Evolutionary conservation across 2,113 vertebrate species (phyloP), one percentile per base, ranked within the genome.

Genomic region (Dipodomys spectabilis): DNA sequence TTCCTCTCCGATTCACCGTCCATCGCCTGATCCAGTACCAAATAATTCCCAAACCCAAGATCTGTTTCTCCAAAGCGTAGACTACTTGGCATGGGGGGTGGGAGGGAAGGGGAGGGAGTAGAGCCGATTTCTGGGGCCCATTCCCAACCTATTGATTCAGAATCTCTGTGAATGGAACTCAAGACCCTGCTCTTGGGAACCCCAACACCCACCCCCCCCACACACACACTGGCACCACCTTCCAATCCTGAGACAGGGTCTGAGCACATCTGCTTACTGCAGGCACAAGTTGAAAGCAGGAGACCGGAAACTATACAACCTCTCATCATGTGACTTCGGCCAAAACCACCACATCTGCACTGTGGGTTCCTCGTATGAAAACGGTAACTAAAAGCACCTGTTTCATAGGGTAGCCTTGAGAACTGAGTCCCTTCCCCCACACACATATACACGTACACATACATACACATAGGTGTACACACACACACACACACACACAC

Each of bases 301-400:
- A 18, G 25, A 53, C 35, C 25, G 2, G 23, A 16, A 6, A 57
- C 0, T 6, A 60, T 18, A 32, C 16, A 11, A 16, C 62, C 79
- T 68, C 62, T 78, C 35, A 73, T 44, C 27, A 6, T 7, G 13
- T 83, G 94, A 93, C 89, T 95, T 95, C 92, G 73, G 30, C 87
- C 82, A 27, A 57, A 87, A 65, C n/a, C 44, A 64, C 28, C 30
- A 80, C 12, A 49, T 79, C 82, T 67, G 53, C 65, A 10, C 69
- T 30, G n/a, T 0, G 72, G 73, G 45, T 67, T 77, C 57, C 73
- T 69, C 67, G 25, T 60, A 28, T 25, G 16, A 53, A 80, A 80
- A 35, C 28, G 30, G 44, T 23, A 60, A 74, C 93, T 77, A 64
- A 90, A 92, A 92, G 68, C 16, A 79, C 72, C 67, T 81, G 64